These are phyloP conservation scores for Conchocele bisecta DNA, from an alignment of 2,888 invertebrate genomes.

Conservation along the genomic window DNA sequence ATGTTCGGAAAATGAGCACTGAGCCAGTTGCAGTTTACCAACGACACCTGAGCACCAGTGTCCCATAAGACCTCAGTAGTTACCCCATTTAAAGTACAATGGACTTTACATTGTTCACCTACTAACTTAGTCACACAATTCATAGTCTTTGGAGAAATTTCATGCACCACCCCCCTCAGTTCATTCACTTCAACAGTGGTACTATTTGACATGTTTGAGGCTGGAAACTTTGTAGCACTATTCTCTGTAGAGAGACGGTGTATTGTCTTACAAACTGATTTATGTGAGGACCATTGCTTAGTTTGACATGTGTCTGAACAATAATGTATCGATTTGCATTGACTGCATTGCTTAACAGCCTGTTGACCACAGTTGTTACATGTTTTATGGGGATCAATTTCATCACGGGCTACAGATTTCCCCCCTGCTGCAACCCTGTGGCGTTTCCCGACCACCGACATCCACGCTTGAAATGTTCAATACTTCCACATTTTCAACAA, in stretches of 20 bases:
- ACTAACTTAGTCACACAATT: conserved; percentile 9
- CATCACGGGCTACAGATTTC: conserved; percentile 11
- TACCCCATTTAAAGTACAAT: neutral
- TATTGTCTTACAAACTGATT: too few species aligned
- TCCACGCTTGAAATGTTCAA: conserved; percentile 7
- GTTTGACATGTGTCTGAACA: too few species aligned
- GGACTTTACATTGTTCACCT: conserved; percentile 14
- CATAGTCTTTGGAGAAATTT: neutral
- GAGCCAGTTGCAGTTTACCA: conserved; percentile 11
- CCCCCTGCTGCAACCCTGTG: conserved; percentile 12
- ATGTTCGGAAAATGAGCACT: neutral
- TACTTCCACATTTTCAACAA: conserved; percentile 24
- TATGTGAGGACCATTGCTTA: too few species aligned
- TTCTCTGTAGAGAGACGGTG: too few species aligned
- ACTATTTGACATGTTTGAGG: too few species aligned
- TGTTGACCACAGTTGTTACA: too few species aligned
- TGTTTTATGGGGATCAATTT: neutral
- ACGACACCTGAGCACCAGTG: conserved; percentile 29
- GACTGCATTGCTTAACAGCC: too few species aligned
- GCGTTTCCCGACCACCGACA: conserved; percentile 24
- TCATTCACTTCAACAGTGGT: neutral
- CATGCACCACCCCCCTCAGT: neutral
- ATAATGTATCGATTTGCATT: too few species aligned
- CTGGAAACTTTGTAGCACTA: too few species aligned
- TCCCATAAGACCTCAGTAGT: conserved; percentile 15